phyloP scores from a whole-genome alignment of 2,797 vertebrate genomes.

The Threskiornis aethiopicus region DNA sequence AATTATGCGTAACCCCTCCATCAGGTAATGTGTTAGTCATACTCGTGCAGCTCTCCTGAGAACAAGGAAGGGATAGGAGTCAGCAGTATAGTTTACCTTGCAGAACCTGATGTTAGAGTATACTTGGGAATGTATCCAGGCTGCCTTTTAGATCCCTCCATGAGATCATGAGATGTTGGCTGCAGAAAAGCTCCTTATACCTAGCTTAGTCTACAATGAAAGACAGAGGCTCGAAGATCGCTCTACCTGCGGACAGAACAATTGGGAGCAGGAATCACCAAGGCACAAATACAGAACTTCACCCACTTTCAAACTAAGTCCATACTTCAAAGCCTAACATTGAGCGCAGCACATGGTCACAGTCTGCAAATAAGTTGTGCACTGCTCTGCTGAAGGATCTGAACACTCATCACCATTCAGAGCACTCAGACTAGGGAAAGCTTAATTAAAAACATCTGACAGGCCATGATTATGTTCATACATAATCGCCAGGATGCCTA shows the following conservation, averaged over 20 bases:
- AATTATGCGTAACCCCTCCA: not conserved
- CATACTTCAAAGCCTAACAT: not conserved
- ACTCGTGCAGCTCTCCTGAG: not conserved
- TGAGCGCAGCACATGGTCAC: not conserved
- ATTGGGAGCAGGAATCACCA: not conserved
- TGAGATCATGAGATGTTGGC: not conserved
- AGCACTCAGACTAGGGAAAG: constrained; percentile 40
- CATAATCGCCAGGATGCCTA: constrained; percentile 16
- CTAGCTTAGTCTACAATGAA: not conserved
- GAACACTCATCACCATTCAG: constrained; percentile 11
- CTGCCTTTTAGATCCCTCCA: not conserved
- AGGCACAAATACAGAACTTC: not conserved
- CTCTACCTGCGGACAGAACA: not conserved
- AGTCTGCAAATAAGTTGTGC: not conserved
- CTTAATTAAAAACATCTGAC: constrained; percentile 60
- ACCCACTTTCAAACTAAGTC: not conserved
- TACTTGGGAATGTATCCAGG: not conserved
- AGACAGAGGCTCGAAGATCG: not conserved
- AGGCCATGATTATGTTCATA: constrained; percentile 22
- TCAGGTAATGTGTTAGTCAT: not conserved
- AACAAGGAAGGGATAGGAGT: not conserved
- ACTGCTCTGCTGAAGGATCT: not conserved
- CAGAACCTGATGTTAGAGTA: constrained; percentile 31
- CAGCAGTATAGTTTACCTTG: not conserved
- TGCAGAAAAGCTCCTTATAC: not conserved